Base-by-base conservation (phyloP, 2,797 vertebrate species). In the Bradypus variegatus region DNA sequence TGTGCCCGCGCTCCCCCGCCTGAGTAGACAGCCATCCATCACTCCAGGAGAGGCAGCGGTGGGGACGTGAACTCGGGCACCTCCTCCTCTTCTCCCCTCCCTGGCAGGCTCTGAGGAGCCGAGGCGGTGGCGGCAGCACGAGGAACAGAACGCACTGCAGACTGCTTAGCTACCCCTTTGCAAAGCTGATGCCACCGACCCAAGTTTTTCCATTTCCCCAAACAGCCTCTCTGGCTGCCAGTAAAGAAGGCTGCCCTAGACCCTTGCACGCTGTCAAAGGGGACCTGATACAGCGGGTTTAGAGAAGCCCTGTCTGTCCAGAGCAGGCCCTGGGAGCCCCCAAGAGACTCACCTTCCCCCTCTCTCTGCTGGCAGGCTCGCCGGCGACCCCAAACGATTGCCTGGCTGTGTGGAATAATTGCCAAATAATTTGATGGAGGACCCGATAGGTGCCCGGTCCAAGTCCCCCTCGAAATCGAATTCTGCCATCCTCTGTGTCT, bases 61-160 rank as follows among this genome's bases (percentile, higher is more conserved):
- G 94, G 88, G 90, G 92, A 85, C 84, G 29, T 92, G 95, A 96
- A 93, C 75, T 89, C 88, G 13, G 91, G 85, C 88, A 86, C 75
- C 93, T 75, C 90, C 91, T 50, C 76, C 80, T 25, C 91, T 75
- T 89, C 60, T 0, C 67, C 23, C 50, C 73, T 90, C 67, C 92
- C 81, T 65, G 0, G 79, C 89, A 53, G 65, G 92, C 87, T 92
- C 88, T 0, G 31, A 73, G 92, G 69, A 90, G 86, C 94, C 65
- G 27, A 84, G 91, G 95, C 69, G n/a, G 93, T 23, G 50, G 93
- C 67, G 19, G 83, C 90, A 60, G 88, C 58, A 45, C 77, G 14
- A 75, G 65, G 82, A 91, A 75, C 84, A 67, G 86, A 93, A 90
- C 25, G 23, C 69, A 27, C 94, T 77, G 89, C 92, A 90, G 62